Percentiles rank a stretch among this genome's conserved stretches.
phyloP scores from a whole-genome alignment of 2,888 invertebrate genomes.

The Aspidapion aeneum region DNA sequence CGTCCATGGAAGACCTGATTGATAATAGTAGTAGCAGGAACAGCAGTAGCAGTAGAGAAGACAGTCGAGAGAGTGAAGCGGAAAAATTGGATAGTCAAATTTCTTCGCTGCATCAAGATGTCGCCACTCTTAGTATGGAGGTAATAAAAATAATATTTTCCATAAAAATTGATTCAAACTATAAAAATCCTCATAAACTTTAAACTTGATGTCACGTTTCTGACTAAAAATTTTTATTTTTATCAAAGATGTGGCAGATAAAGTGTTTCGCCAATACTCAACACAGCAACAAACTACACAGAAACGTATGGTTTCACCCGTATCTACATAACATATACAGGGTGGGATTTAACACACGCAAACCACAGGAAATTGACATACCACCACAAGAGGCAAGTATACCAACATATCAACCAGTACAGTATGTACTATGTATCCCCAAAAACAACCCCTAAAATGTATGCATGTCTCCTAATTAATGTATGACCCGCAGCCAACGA shows the following conservation, averaged over 20 bases:
- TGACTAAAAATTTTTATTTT: too few species aligned
- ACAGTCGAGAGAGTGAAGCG: conserved; percentile 48
- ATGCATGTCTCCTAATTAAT: too few species aligned
- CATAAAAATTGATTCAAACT: background rate
- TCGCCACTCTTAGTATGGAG: conserved; percentile 80
- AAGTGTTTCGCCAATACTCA: background rate
- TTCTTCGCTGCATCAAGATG: conserved; percentile 78
- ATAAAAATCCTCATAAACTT: too few species aligned
- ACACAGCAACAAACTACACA: background rate
- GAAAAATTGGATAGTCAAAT: conserved; percentile 81
- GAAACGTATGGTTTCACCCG: background rate
- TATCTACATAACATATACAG: background rate
- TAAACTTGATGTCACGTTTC: too few species aligned
- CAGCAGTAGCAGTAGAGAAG: conserved; percentile 21
- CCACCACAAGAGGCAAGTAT: background rate
- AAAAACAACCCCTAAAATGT: too few species aligned
- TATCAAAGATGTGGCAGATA: background rate
- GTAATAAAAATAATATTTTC: conserved; percentile 45
- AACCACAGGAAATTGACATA: too few species aligned
- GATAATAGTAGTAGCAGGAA: conserved; percentile 29
- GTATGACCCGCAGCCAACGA: too few species aligned
- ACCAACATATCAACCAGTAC: too few species aligned
- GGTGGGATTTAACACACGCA: background rate
- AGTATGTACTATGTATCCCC: too few species aligned
- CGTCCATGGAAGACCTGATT: conserved; percentile 54